Base-by-base conservation (phyloP, 1,140 invertebrate species). In the Eupeodes corollae region DNA sequence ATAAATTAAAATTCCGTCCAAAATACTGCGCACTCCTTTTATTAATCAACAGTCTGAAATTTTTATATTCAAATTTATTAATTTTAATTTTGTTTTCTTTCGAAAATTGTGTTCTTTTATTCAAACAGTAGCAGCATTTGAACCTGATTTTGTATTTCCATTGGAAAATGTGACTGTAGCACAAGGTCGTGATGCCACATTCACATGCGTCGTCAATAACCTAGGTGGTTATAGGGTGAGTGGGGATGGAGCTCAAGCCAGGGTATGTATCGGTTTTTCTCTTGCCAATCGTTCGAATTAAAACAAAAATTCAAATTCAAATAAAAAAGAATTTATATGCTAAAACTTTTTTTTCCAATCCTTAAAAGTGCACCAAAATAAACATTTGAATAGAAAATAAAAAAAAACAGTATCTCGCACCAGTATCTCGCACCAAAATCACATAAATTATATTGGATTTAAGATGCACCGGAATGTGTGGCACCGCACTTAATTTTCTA, bases 181-280 rank as follows among this genome's bases (percentile, higher is more conserved):
- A 43, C 84, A 89, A 68, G 87, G 88, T 43, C 75, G 87, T 56
- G 87, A 90, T 52, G 88, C 87, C 51, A 86, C 84, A 57, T 89
- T 91, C 72, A 90, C 87, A 49, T 91, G 88, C 63, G 83, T 89
- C 61, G 87, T 91, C 56, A 88, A 86, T 74, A 88, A 90, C 77
- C 79, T 91, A 63, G 87, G 86, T 65, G 84, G 86, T 80, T 86
- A 89, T 78, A 84, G 86, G 85, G 87, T 91, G 85, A 87, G 85
- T 88, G 82, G 82, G 77, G 84, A 85, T 73, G 78, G 81, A 75
- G 76, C 77, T 66, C 70, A 67, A 67, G 78, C 79, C 76, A 83
- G 82, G 79, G 80, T 82, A 79, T 79, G 79, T 82, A 82, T 79
- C 73, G 69, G 70, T 70, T 73, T 67, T 61, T 26, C 21, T 26